phyloP scores from a whole-genome alignment of 2,797 vertebrate genomes.

The Anguilla megastoma region DNA sequence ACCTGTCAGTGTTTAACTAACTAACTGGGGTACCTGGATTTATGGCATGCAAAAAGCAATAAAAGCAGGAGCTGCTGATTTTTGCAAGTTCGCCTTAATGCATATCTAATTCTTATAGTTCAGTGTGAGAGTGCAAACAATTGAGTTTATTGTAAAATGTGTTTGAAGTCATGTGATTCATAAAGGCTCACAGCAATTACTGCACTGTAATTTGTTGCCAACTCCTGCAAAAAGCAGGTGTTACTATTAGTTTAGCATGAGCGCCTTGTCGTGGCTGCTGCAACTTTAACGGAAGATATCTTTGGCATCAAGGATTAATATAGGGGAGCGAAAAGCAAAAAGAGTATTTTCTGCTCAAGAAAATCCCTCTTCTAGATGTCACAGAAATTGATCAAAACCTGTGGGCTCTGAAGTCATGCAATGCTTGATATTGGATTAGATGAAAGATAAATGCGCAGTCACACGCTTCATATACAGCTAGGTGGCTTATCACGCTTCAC shows the following conservation, averaged over 20 bases:
- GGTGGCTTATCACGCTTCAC: background rate
- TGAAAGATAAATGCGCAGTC: background rate
- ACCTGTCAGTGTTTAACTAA: background rate
- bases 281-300: background rate
- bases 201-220: background rate
- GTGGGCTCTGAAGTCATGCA: constrained; percentile 1
- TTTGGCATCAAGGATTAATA: background rate
- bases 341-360: background rate
- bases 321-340: background rate
- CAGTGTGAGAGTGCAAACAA: background rate
- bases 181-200: background rate
- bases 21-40: background rate
- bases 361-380: background rate
- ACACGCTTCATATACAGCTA: background rate
- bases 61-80: background rate
- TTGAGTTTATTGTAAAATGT: background rate
- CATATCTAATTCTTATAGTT: background rate
- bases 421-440: constrained; percentile 1
- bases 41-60: too few relatives aligned
- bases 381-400: constrained; percentile 7
- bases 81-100: background rate
- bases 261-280: background rate
- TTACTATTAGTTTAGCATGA: background rate
- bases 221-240: background rate
- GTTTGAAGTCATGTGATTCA: background rate